Conservation (phyloP, 2,113 vertebrate species). For the Corythornis madagascariensis region DNA sequence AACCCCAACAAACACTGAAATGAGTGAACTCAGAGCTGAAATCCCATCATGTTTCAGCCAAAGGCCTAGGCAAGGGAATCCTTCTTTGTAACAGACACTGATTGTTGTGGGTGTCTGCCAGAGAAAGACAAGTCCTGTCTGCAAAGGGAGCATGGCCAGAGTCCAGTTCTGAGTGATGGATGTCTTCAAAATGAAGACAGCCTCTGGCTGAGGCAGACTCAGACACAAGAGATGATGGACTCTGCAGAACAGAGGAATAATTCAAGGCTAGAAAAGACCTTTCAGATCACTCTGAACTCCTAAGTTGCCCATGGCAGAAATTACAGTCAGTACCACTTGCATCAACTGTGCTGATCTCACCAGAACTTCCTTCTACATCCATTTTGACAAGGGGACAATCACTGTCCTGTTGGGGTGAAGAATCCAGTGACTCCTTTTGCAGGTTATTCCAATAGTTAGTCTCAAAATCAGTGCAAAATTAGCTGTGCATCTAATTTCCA, state of each 20-base stretch:
- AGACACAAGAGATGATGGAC: neutral
- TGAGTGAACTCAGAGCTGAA: neutral
- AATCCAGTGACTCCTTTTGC: neutral
- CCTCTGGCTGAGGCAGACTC: neutral
- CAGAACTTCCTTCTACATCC: neutral
- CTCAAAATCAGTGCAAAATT: neutral
- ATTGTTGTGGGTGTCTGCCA: neutral
- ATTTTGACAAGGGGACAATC: neutral
- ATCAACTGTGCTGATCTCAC: neutral
- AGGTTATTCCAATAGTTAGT: neutral
- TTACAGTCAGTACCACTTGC: neutral
- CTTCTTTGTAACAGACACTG: neutral
- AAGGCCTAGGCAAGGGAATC: neutral
- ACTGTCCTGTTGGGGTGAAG: neutral
- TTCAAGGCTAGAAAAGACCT: neutral
- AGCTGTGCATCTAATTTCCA: neutral
- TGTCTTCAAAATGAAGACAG: neutral
- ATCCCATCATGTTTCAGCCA: neutral
- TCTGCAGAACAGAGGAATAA: neutral
- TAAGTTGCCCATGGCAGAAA: neutral
- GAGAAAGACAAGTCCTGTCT: neutral
- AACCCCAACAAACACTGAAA: neutral
- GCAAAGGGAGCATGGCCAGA: neutral
- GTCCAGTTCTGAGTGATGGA: neutral
- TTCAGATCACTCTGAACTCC: neutral